Conservation (phyloP, 1,140 invertebrate genomes). For the Drosophila repletoides region DNA sequence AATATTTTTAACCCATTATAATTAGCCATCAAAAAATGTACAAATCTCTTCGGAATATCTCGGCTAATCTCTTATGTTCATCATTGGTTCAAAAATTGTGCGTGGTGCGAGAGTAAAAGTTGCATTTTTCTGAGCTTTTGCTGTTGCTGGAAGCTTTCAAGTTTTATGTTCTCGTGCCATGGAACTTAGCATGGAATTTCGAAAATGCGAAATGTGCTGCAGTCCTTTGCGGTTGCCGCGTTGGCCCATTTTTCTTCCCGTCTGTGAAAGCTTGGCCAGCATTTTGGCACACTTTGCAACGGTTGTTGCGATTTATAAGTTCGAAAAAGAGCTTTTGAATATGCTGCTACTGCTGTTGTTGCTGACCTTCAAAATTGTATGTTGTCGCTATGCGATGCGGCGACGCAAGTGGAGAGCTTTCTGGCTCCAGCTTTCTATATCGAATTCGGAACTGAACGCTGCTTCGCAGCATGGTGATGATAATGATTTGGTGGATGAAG, state of each 20-base stretch:
- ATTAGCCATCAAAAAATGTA: too few relatives aligned
- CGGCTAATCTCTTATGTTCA: too few relatives aligned
- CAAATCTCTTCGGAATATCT: too few relatives aligned
- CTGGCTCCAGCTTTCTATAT: constrained; percentile 37
- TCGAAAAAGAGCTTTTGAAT: constrained; percentile 1
- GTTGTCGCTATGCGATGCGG: constrained; percentile 8
- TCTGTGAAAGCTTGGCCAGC: constrained; percentile 31
- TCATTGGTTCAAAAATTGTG: too few relatives aligned
- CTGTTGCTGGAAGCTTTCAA: constrained; percentile 24
- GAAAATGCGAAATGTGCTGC: constrained; percentile 61
- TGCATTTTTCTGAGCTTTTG: too few relatives aligned
- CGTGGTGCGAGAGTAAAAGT: too few relatives aligned
- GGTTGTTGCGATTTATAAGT: constrained; percentile 20
- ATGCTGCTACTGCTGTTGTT: background rate
- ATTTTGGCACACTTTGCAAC: constrained; percentile 11
- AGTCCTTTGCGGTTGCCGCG: constrained; percentile 43
- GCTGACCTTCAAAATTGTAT: constrained; percentile 35
- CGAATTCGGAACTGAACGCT: constrained; percentile 23
- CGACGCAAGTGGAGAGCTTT: constrained; percentile 33
- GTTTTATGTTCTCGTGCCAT: constrained; percentile 9
- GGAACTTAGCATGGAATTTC: constrained; percentile 58
- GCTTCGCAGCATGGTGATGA: background rate
- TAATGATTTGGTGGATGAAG: background rate
- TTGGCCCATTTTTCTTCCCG: constrained; percentile 59
- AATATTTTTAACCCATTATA: too few relatives aligned